Evolutionary conservation across 2,113 vertebrate genomes (phyloP).

Genomic region (Pseudopodoces humilis): DNA sequence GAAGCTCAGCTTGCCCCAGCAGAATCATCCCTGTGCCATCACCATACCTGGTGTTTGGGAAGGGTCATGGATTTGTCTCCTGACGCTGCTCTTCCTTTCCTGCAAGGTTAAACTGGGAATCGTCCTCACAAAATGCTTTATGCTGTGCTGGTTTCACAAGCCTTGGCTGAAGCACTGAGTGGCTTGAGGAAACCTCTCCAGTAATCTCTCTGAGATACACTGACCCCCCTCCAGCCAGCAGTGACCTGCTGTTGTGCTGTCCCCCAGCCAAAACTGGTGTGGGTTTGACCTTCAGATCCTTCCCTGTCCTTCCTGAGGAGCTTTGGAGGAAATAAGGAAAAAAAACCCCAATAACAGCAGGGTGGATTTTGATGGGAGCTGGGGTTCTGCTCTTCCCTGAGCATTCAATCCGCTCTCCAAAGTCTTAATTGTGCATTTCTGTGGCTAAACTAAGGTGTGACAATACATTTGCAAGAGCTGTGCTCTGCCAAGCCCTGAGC

Average conservation of each 20-base stretch:
- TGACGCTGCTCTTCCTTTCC: neutral
- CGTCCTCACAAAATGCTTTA: neutral
- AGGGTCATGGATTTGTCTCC: neutral
- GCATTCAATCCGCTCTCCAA: neutral
- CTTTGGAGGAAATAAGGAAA: neutral
- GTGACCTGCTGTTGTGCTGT: neutral
- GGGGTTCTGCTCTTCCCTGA: neutral
- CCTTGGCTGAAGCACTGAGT: fast-evolving
- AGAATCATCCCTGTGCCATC: neutral
- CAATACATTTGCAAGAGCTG: neutral
- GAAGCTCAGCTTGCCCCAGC: neutral
- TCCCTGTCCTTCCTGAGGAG: neutral
- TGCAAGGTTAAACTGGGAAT: neutral
- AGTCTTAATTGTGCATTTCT: neutral
- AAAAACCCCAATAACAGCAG: fast-evolving
- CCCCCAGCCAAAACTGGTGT: neutral
- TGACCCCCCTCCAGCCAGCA: neutral
- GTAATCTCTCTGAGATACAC: neutral
- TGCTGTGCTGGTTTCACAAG: neutral
- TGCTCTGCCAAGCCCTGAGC: neutral
- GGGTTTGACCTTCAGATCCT: neutral
- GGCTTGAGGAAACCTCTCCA: neutral
- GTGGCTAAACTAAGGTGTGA: fast-evolving
- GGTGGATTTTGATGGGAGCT: neutral
- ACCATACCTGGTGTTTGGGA: neutral